phyloP scores from a whole-genome alignment of 2,888 invertebrate species.

The Folsomia manolachei region DNA sequence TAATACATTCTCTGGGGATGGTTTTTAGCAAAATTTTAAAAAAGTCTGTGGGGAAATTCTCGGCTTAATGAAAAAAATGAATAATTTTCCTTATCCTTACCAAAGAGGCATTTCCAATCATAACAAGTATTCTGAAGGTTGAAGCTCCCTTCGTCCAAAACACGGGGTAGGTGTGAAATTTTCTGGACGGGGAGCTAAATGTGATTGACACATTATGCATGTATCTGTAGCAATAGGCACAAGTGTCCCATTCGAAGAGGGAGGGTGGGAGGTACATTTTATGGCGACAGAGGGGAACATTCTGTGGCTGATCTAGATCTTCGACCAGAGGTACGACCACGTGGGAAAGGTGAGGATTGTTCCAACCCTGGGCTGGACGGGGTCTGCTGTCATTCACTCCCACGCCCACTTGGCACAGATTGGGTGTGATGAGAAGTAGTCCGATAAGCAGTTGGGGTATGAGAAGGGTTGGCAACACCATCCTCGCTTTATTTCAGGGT shows the following conservation, averaged over 20 bases:
- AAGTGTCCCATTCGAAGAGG: conserved; percentile 7
- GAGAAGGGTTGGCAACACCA: too few relatives aligned
- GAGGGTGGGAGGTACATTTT: not conserved
- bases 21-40: not conserved
- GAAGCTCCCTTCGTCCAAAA: not conserved
- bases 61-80: not conserved
- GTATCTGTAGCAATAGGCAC: not conserved
- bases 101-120: not conserved
- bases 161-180: not conserved
- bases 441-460: too few relatives aligned
- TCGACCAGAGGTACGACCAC: not conserved
- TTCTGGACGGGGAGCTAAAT: not conserved
- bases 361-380: too few relatives aligned
- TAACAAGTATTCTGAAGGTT: not conserved
- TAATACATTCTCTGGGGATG: not conserved
- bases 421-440: too few relatives aligned
- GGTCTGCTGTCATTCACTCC: too few relatives aligned
- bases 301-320: not conserved
- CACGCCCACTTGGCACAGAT: too few relatives aligned
- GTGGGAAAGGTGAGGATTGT: not conserved
- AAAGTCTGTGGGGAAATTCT: not conserved
- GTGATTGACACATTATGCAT: not conserved
- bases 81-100: too few relatives aligned
- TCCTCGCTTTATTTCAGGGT: too few relatives aligned
- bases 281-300: not conserved